Base-by-base conservation (phyloP, 2,797 vertebrate genomes). In the Acanthurus lineatus region DNA sequence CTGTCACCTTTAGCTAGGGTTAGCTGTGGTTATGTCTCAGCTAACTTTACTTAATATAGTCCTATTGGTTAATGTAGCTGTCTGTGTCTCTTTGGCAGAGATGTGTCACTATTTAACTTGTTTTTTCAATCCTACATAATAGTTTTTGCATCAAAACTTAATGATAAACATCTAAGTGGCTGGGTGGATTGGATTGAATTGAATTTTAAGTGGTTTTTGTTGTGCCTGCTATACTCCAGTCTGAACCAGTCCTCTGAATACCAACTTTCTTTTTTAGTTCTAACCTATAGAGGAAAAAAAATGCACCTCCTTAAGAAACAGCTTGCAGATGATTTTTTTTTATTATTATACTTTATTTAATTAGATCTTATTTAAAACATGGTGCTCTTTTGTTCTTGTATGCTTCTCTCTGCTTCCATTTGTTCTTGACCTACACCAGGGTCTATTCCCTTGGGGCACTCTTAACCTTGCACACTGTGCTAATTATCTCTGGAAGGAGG, bases 401-500 rank as follows among this genome's bases (percentile, higher is more conserved):
- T 53, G 53, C 66, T 48, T 79, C 77, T 79, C 56, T 73, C 66
- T 75, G 16, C 60, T 88, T 19, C 52, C 79, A 83, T 49, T 93
- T 83, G 65, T 91, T 92, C 76, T 91, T 90, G 90, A 93, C 89
- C 90, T 86, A 75, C 78, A 86, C 80, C 60, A 63, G 73, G 42
- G 73, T 87, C 63, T 82, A 25, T 89, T 78, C 88, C 94, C 84
- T 88, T 38, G 54, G 45, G 80, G 79, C 79, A 68, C 54, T 89
- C 57, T 95, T 95, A 91, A 93, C 94, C 91, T 95, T 89, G 88
- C 88, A 91, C 87, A 81, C 88, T 86, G 84, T 66, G 89, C 91
- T 96, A 95, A 95, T 95, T 94, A 94, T 93, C 88, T 92, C 87
- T 94, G 92, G 90, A 94, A 94, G 89, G 88, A 89, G 85, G 86